phyloP scores from a whole-genome alignment of 2,797 vertebrate species.

The Propithecus perrieri region DNA sequence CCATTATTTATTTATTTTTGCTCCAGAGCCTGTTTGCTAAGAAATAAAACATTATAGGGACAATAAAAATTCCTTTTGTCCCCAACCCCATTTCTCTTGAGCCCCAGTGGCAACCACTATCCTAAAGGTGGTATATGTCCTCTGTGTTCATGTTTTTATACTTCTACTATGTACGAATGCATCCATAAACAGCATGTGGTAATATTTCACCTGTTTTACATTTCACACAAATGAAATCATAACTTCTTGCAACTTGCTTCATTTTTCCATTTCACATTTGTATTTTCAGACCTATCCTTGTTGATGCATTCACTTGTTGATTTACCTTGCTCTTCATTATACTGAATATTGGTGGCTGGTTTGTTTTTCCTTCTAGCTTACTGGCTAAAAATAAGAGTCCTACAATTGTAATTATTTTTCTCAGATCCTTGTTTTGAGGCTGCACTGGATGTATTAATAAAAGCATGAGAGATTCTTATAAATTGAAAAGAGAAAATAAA shows the following conservation, averaged over 20 bases:
- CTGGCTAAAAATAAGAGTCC: slow-evolving; percentile 5
- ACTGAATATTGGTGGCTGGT: neutral
- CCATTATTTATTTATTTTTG: neutral
- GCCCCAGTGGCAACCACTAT: neutral
- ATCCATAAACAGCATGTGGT: neutral
- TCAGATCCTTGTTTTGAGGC: neutral
- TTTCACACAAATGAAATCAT: neutral
- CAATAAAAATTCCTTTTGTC: neutral
- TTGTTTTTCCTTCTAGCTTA: neutral
- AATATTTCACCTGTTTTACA: slow-evolving; percentile 10
- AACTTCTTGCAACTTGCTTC: neutral
- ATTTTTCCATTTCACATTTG: neutral
- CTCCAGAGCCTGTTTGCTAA: neutral
- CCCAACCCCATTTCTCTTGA: neutral
- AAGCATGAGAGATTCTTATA: slow-evolving; percentile 12
- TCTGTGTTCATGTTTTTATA: neutral
- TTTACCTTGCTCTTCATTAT: neutral
- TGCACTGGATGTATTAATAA: neutral
- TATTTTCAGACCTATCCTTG: neutral
- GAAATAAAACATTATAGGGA: slow-evolving; percentile 13
- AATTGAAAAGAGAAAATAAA: slow-evolving; percentile 38
- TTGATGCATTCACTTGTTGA: neutral
- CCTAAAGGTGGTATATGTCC: neutral
- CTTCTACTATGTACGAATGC: neutral
- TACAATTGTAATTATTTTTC: neutral